Evolutionary conservation across 2,797 vertebrate genomes (phyloP), one percentile per base, ranked within the genome.

Genomic region (Paguma larvata): DNA sequence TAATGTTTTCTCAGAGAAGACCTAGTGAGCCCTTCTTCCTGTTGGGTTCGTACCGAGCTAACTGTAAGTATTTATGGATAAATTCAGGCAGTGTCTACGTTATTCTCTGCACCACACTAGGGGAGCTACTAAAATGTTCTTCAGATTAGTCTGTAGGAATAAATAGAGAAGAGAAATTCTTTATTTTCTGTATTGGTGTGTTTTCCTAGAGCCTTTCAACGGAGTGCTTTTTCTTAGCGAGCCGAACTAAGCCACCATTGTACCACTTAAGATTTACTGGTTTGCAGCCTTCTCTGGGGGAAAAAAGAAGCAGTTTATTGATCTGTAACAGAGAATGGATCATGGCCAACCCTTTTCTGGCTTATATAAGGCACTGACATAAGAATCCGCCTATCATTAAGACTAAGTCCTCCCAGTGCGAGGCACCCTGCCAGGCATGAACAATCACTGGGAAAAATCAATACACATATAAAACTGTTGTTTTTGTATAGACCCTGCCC

Each of bases 261-360:
- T 96, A 80, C 88, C 41, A 25, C 46, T 86, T 38, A 84, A 96
- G 94, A 95, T 93, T 95, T 92, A 97, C 89, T 94, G 72, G 46
- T 93, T 90, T 95, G 77, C 38, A 38, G 32, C 87, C 34, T 53
- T 38, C 67, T 88, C 75, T 46, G 14, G 63, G 80, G 70, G 46
- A 92, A 72, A 92, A 73, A 87, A 96, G 92, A 73, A 75, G 82
- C 85, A 51, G 46, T 96, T 94, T 97, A 73, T 91, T 92, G 88
- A 94, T 93, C 72, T 93, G 0, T 34, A 94, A 88, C 44, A 97
- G 96, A 96, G 85, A 98, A 85, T 90, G 96, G 96, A 96, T 95
- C 51, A 6, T 38, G 92, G 97, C 97, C 87, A 96, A 32, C 94
- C 92, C 91, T 98, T 78, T 51, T 79, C 82, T 91, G 62, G 41